Evolutionary conservation across 2,113 vertebrate species (phyloP).

Genomic region (Cyphomyrus plagiostoma): DNA sequence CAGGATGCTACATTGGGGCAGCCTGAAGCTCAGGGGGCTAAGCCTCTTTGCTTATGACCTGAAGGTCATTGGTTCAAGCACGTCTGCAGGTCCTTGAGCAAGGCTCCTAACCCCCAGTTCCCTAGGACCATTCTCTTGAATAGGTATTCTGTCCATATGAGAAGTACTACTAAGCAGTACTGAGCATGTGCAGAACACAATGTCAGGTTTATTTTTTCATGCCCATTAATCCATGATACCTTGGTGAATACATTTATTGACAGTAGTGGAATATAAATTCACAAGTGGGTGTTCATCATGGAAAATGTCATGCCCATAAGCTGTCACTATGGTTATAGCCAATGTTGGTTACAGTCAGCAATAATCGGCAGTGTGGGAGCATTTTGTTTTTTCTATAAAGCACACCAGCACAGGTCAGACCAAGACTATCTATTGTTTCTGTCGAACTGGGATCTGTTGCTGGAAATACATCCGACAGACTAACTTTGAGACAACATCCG

Average conservation of each 20-base stretch:
- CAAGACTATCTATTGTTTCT: not conserved
- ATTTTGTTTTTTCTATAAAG: not conserved
- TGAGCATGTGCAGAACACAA: too few relatives aligned
- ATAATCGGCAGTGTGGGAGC: not conserved
- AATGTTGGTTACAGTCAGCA: not conserved
- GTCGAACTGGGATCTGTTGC: not conserved
- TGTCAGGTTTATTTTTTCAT: not conserved
- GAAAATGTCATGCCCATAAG: not conserved
- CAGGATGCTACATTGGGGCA: not conserved
- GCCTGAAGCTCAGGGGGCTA: too few relatives aligned
- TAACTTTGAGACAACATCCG: not conserved
- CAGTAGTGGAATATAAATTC: not conserved
- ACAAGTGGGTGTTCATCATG: not conserved
- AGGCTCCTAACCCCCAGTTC: not conserved
- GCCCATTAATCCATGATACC: not conserved
- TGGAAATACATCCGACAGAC: not conserved
- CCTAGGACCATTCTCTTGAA: not conserved
- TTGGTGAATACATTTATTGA: not conserved
- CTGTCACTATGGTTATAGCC: not conserved
- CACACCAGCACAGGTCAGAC: not conserved
- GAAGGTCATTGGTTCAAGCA: too few relatives aligned
- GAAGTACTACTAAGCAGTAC: not conserved
- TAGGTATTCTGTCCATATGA: not conserved
- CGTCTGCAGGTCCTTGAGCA: not conserved
- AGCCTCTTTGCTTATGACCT: too few relatives aligned